Evolutionary conservation across 2,888 invertebrate genomes (phyloP).

Genomic region (Nebria brevicollis): DNA sequence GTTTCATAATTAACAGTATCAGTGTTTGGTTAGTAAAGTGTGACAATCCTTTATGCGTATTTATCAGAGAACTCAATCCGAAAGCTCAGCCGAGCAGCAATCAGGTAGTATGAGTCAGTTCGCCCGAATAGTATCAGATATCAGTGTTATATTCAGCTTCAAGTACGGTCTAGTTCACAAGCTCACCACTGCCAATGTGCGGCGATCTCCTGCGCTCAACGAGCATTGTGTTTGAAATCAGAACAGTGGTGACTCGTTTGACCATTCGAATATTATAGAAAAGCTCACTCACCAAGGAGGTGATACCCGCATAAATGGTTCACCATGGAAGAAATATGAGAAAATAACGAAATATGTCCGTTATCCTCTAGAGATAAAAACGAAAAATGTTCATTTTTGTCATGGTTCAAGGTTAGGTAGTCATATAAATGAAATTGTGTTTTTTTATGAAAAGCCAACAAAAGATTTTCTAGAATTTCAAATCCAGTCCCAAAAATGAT

Average conservation of each 20-base stretch:
- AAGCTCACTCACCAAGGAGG: not conserved
- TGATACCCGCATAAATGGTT: constrained; percentile 17
- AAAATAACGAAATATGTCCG: constrained; percentile 20
- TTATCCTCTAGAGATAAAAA: constrained; percentile 14
- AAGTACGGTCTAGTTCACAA: constrained; percentile 33
- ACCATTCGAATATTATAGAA: not conserved
- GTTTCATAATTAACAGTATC: not conserved
- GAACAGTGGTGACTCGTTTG: constrained; percentile 23
- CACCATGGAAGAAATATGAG: constrained; percentile 12
- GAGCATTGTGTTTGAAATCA: constrained; percentile 13
- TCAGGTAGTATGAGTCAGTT: constrained; percentile 17
- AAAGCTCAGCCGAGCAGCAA: constrained; percentile 25
- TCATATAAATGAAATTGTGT: not conserved
- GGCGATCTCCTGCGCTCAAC: not conserved
- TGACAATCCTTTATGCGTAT: constrained; percentile 25
- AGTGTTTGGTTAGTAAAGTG: constrained; percentile 24
- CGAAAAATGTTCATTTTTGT: constrained; percentile 4
- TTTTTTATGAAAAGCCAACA: not conserved
- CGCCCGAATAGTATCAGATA: constrained; percentile 34
- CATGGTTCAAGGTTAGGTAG: not conserved
- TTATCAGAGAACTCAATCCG: constrained; percentile 8
- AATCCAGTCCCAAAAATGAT: not conserved
- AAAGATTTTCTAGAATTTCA: not conserved
- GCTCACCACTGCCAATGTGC: constrained; percentile 9
- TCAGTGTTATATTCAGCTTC: constrained; percentile 32